A percentile compares a stretch with the other conserved stretches of the same genome.
These are phyloP conservation scores for Sesamia inferens DNA, from an alignment of 2,888 invertebrate genomes.

Conservation along the genomic window DNA sequence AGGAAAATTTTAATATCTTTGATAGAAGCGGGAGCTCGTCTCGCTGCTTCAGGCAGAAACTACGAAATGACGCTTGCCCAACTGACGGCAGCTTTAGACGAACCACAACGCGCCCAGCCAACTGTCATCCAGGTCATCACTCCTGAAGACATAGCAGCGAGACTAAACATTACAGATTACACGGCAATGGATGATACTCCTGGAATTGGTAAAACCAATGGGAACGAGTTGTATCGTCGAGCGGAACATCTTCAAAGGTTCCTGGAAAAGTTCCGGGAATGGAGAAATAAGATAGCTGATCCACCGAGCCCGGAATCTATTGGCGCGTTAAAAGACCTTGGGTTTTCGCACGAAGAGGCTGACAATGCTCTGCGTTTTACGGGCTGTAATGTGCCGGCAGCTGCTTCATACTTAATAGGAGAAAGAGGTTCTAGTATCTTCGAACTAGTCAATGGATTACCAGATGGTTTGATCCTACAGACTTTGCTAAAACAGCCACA, in stretches of 20 bases:
- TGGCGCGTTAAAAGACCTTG: slow-evolving; percentile 78
- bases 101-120: slow-evolving; percentile 72
- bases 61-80: slow-evolving; percentile 82
- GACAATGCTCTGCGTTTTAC: slow-evolving; percentile 80
- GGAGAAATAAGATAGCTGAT: slow-evolving; percentile 79
- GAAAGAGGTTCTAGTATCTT: slow-evolving; percentile 85
- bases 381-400: slow-evolving; percentile 85
- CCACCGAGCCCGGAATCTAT: slow-evolving; percentile 79
- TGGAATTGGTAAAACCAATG: slow-evolving; percentile 43
- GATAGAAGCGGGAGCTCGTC: slow-evolving; percentile 84
- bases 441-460: slow-evolving; percentile 83
- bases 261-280: slow-evolving; percentile 82
- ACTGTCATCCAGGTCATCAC: slow-evolving; percentile 81
- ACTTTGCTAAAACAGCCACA: slow-evolving; percentile 84
- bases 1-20: slow-evolving; percentile 85
- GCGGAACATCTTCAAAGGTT: slow-evolving; percentile 83
- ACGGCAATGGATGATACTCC: slow-evolving; percentile 57
- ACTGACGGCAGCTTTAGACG: slow-evolving; percentile 81
- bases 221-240: slow-evolving; percentile 72
- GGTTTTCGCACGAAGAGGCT: slow-evolving; percentile 78
- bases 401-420: slow-evolving; percentile 84
- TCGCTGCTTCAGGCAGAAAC: slow-evolving; percentile 83
- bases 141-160: slow-evolving; percentile 82
- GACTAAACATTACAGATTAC: slow-evolving; percentile 65
- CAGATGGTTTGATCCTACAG: slow-evolving; percentile 82